phyloP scores from a whole-genome alignment of 2,113 vertebrate genomes.

The Sminthopsis crassicaudata region DNA sequence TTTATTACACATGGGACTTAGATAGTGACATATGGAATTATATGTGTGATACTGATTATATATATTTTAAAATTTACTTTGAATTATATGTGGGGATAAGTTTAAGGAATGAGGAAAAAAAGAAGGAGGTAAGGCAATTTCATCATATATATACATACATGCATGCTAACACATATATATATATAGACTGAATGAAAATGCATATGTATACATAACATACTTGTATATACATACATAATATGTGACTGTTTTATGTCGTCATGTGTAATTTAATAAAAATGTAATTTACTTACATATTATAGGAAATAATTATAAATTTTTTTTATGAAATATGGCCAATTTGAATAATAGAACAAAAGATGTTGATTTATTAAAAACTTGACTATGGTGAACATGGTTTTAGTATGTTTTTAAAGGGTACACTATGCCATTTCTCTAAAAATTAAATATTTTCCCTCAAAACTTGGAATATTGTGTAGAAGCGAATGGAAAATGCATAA shows the following conservation, averaged over 20 bases:
- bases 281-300: neutral
- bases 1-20: neutral
- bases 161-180: no score
- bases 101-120: no score
- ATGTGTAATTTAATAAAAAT: neutral
- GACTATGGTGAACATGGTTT: neutral
- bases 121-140: no score
- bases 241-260: no score
- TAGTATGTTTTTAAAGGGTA: neutral
- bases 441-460: neutral
- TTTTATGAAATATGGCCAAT: neutral
- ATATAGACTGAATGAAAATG: no score
- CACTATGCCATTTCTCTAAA: neutral
- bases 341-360: neutral
- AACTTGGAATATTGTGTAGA: neutral
- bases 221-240: no score
- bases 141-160: no score
- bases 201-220: no score
- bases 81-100: neutral
- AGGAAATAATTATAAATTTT: rapidly evolving
- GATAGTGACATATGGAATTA: no score
- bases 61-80: neutral
- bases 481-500: neutral
- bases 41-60: neutral
- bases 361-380: neutral